A percentile compares a stretch with the other conserved stretches of the same genome.
These are phyloP conservation scores for Mnemiopsis leidyi DNA, from an alignment of 37 sponge, comb jelly and placozoan species.

Conservation along the genomic window DNA sequence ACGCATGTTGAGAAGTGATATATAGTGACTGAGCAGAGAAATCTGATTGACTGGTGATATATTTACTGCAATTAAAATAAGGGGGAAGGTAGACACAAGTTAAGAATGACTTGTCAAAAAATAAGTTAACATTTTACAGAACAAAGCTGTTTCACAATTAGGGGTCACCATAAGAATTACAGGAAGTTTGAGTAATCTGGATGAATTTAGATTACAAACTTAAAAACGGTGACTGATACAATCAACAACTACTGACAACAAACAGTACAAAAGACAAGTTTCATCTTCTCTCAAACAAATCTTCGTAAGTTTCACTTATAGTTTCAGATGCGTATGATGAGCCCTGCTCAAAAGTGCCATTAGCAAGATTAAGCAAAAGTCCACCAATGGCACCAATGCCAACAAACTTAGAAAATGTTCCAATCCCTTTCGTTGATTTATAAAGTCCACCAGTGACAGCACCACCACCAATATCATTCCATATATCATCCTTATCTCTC, in stretches of 20 bases:
- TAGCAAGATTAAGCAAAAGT: neutral
- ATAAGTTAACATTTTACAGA: neutral
- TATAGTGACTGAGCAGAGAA: too few species aligned
- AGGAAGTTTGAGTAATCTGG: too few species aligned
- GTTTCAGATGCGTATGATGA: neutral
- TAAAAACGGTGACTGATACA: neutral
- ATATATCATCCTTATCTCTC: conserved; percentile 25
- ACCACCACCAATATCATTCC: conserved; percentile 28
- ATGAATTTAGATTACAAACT: too few species aligned
- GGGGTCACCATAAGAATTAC: neutral
- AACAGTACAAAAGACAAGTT: too few species aligned
- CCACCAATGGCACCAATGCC: neutral
- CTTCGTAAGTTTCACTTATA: neutral
- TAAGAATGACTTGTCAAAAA: too few species aligned
- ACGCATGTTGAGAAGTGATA: too few species aligned
- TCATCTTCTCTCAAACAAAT: conserved; percentile 32
- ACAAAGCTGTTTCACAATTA: neutral
- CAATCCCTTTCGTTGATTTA: neutral
- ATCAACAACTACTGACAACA: neutral
- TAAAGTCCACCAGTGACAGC: neutral
- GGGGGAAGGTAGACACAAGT: too few species aligned
- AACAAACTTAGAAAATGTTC: neutral
- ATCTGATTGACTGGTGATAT: too few species aligned
- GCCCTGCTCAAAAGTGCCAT: conserved; percentile 1
- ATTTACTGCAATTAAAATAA: too few species aligned